Percentiles rank a stretch among this genome's conserved stretches.
phyloP scores from a whole-genome alignment of 2,113 vertebrate species.

The Oreochromis aureus region DNA sequence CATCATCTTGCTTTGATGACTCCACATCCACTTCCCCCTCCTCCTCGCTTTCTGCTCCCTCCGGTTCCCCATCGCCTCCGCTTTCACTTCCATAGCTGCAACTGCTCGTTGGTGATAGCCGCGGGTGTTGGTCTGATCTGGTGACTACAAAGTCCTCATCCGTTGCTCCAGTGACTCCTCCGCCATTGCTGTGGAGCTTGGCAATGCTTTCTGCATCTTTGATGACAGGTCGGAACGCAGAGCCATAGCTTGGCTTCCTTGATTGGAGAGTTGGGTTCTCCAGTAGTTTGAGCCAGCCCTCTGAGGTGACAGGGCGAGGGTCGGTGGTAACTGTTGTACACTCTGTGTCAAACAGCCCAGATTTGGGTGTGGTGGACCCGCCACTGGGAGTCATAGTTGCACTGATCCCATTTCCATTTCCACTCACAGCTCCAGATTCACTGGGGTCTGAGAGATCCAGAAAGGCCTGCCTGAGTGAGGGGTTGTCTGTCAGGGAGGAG shows the following conservation, averaged over 20 bases:
- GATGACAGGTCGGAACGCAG: constrained; percentile 88
- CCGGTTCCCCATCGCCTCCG: constrained; percentile 77
- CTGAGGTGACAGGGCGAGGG: constrained; percentile 64
- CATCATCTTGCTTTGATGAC: constrained; percentile 84
- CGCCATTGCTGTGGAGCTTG: constrained; percentile 78
- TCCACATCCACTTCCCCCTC: constrained; percentile 93
- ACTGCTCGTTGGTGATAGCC: constrained; percentile 82
- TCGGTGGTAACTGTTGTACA: constrained; percentile 62
- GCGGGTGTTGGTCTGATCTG: constrained; percentile 64
- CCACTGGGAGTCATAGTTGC: constrained; percentile 36
- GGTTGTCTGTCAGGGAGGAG: constrained; percentile 73
- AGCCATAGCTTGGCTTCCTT: constrained; percentile 81
- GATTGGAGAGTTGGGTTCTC: constrained; percentile 70
- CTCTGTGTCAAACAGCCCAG: constrained; percentile 74
- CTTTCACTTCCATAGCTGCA: constrained; percentile 89
- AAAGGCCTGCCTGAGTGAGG: constrained; percentile 83
- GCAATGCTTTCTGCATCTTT: constrained; percentile 88
- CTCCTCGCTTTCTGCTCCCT: constrained; percentile 79
- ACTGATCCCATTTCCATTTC: constrained; percentile 27
- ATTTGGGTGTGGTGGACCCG: constrained; percentile 41
- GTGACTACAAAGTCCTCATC: constrained; percentile 69
- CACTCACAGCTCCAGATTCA: constrained; percentile 45
- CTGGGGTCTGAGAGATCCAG: constrained; percentile 83
- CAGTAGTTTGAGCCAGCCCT: constrained; percentile 75
- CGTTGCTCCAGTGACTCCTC: constrained; percentile 23